phyloP scores from a whole-genome alignment of 2,888 invertebrate species.

The Temnothorax unifasciatus region DNA sequence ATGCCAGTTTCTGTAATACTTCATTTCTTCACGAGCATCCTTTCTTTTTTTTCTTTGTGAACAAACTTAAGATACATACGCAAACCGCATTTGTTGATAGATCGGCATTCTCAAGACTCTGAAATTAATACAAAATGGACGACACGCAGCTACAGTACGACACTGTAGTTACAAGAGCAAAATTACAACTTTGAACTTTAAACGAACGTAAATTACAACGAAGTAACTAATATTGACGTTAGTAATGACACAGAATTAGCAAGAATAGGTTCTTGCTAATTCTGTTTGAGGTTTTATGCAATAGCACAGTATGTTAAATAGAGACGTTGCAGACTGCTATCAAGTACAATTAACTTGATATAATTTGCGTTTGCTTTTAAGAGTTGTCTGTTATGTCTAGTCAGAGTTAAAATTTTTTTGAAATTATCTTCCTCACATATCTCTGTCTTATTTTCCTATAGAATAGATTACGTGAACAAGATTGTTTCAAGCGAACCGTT shows the following conservation, averaged over 20 bases:
- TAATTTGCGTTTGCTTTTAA: neutral
- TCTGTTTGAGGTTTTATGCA: neutral
- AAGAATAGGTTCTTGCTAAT: neutral
- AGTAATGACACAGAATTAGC: conserved; percentile 13
- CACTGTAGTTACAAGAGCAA: neutral
- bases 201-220: conserved; percentile 35
- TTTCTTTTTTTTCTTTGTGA: neutral
- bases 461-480: neutral
- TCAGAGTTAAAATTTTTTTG: conserved; percentile 13
- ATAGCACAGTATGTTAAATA: neutral
- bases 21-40: neutral
- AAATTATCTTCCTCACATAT: neutral
- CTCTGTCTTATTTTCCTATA: neutral
- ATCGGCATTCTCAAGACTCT: neutral
- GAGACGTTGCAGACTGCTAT: conserved; percentile 9
- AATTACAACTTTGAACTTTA: conserved; percentile 28
- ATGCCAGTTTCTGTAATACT: neutral
- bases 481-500: neutral
- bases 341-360: conserved; percentile 34
- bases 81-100: neutral
- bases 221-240: conserved; percentile 3
- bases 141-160: neutral
- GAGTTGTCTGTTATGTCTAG: conserved; percentile 1
- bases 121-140: neutral
- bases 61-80: neutral